phyloP scores from a whole-genome alignment of 1,140 invertebrate genomes.

The Drosophila aff. region DNA sequence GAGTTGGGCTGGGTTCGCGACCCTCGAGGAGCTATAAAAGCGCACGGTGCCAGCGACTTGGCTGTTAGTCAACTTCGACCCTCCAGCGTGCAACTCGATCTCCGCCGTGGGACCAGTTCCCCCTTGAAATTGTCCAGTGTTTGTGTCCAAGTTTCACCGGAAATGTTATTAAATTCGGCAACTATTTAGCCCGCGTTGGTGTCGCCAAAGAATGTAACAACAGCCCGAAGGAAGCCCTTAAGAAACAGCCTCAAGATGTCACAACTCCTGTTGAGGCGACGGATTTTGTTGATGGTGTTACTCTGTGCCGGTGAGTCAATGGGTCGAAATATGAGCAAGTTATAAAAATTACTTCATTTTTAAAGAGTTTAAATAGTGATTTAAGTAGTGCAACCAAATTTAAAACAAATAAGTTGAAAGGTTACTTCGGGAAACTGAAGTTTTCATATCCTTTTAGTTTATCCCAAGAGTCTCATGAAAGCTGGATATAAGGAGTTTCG shows the following conservation, averaged over 20 bases:
- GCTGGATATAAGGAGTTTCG: no score
- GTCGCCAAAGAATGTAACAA: slow-evolving; percentile 24
- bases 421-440: background rate
- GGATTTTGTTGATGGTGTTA: slow-evolving; percentile 49
- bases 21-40: slow-evolving; percentile 63
- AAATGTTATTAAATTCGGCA: slow-evolving; percentile 31
- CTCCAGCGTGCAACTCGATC: slow-evolving; percentile 49
- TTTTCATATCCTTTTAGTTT: background rate
- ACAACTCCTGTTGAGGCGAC: slow-evolving; percentile 4
- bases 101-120: slow-evolving; percentile 18
- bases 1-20: slow-evolving; percentile 24
- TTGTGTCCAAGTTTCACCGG: background rate
- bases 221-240: background rate
- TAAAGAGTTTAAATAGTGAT: background rate
- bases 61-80: slow-evolving; percentile 48
- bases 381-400: no score
- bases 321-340: background rate
- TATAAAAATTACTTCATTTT: background rate
- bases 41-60: slow-evolving; percentile 12
- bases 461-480: no score
- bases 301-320: slow-evolving; percentile 47
- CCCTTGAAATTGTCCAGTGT: slow-evolving; percentile 6
- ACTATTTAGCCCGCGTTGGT: slow-evolving; percentile 30
- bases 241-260: slow-evolving; percentile 39
- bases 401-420: background rate